These are phyloP conservation scores for Hemicrepidius hirtus DNA, from an alignment of 2,888 invertebrate genomes.

Conservation along the genomic window DNA sequence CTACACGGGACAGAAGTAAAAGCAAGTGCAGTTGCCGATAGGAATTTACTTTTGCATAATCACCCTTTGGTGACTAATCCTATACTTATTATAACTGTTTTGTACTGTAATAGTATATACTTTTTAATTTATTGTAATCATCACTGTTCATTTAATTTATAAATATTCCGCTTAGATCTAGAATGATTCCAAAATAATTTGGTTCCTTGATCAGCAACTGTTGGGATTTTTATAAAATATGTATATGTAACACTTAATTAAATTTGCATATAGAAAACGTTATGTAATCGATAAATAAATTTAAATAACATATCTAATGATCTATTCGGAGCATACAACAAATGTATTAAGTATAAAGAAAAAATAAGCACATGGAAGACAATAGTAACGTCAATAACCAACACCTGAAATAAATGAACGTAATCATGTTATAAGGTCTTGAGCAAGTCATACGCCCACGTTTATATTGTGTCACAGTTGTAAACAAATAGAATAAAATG, in stretches of 20 bases:
- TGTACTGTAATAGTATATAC: not conserved
- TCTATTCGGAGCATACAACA: not conserved
- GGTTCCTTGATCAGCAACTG: not conserved
- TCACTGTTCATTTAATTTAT: not conserved
- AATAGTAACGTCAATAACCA: conserved; percentile 27
- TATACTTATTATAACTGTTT: conserved; percentile 20
- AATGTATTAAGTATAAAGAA: conserved; percentile 8
- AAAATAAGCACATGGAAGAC: conserved; percentile 21
- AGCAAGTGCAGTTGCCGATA: conserved; percentile 28
- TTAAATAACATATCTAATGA: conserved; percentile 4
- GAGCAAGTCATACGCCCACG: conserved; percentile 31
- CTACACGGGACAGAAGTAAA: conserved; percentile 21
- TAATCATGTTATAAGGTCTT: conserved; percentile 29
- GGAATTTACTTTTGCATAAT: conserved; percentile 25
- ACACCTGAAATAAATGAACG: conserved; percentile 33
- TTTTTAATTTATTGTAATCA: conserved; percentile 2
- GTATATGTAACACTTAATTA: conserved; percentile 15
- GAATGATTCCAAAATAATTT: too few relatives aligned
- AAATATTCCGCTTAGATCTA: too few relatives aligned
- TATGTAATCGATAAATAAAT: conserved; percentile 13
- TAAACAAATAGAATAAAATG: conserved; percentile 21
- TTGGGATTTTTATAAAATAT: not conserved
- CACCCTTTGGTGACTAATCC: conserved; percentile 25
- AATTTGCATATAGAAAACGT: conserved; percentile 15
- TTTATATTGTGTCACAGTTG: conserved; percentile 21